These are phyloP conservation scores for Pagrus major DNA, from an alignment of 2,113 vertebrate genomes.

Conservation along the genomic window DNA sequence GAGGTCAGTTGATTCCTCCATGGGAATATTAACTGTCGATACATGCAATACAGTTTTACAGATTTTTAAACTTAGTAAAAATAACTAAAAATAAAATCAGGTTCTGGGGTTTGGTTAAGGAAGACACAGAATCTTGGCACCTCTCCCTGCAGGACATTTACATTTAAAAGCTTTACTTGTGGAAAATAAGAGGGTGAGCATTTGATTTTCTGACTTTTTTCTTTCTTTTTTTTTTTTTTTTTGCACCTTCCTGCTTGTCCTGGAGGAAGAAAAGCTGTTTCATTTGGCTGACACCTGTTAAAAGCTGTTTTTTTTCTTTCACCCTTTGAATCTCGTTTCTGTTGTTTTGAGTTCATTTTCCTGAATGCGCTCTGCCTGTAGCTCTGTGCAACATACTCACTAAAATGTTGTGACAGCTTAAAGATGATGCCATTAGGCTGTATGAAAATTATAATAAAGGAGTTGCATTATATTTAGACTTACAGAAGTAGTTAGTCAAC, in stretches of 20 bases:
- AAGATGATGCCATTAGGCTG: not conserved
- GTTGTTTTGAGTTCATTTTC: not conserved
- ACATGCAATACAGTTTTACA: not conserved
- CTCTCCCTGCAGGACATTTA: not conserved
- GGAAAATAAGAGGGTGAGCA: not conserved
- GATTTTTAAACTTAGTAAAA: not conserved
- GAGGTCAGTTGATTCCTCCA: not conserved
- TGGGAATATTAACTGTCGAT: not conserved
- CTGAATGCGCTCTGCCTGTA: not conserved
- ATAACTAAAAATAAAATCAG: not conserved
- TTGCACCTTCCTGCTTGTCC: not conserved
- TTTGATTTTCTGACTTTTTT: conserved; percentile 9
- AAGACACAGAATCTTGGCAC: not conserved
- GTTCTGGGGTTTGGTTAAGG: not conserved
- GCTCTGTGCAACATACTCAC: not conserved
- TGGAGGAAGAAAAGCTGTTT: not conserved
- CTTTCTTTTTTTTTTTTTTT: too few relatives aligned
- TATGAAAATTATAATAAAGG: not conserved
- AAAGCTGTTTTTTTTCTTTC: not conserved
- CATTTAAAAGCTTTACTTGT: not conserved
- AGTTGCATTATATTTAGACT: not conserved
- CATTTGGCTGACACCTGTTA: not conserved
- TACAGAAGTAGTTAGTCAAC: not conserved
- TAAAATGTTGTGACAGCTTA: not conserved
- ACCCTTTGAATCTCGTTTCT: not conserved